These are phyloP conservation scores for Eriocheir sinensis DNA, from an alignment of 1,140 invertebrate genomes.

Conservation along the genomic window DNA sequence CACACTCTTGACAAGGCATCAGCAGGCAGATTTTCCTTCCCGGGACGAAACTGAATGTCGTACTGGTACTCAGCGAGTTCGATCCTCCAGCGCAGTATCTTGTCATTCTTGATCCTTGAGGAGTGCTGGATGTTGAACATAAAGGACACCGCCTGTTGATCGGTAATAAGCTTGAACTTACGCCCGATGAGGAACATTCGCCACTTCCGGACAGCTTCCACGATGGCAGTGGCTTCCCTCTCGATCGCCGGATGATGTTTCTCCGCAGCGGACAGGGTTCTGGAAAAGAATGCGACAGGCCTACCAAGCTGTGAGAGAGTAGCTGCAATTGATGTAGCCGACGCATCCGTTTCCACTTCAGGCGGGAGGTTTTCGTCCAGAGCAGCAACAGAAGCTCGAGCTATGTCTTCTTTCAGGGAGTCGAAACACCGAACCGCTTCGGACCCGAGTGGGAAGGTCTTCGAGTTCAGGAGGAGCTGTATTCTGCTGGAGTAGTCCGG, in stretches of 20 bases:
- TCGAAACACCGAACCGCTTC: not conserved
- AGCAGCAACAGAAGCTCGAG: not conserved
- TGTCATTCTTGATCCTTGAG: slow-evolving; percentile 33
- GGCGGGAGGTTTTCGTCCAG: not conserved
- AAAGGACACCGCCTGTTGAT: slow-evolving; percentile 28
- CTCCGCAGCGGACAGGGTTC: not conserved
- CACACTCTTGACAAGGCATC: not conserved
- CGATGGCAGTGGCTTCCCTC: slow-evolving; percentile 30
- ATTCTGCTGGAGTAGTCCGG: not conserved
- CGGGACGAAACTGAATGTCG: slow-evolving; percentile 15
- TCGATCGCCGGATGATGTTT: slow-evolving; percentile 29
- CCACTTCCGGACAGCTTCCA: slow-evolving; percentile 49
- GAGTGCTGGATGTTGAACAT: slow-evolving; percentile 23
- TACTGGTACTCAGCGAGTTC: slow-evolving; percentile 36
- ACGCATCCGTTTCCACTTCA: slow-evolving; percentile 20
- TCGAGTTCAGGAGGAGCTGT: not conserved
- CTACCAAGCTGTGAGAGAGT: slow-evolving; percentile 19
- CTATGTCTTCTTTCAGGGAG: not conserved
- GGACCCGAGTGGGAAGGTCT: not conserved
- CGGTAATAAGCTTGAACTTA: not conserved
- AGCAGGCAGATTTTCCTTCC: not conserved
- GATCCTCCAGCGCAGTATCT: not conserved
- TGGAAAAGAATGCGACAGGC: slow-evolving; percentile 27
- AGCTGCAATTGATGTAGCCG: not conserved
- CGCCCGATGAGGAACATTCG: not conserved